Evolutionary conservation across 2,113 vertebrate genomes (phyloP).

Genomic region (Trochalopteron elliotii): DNA sequence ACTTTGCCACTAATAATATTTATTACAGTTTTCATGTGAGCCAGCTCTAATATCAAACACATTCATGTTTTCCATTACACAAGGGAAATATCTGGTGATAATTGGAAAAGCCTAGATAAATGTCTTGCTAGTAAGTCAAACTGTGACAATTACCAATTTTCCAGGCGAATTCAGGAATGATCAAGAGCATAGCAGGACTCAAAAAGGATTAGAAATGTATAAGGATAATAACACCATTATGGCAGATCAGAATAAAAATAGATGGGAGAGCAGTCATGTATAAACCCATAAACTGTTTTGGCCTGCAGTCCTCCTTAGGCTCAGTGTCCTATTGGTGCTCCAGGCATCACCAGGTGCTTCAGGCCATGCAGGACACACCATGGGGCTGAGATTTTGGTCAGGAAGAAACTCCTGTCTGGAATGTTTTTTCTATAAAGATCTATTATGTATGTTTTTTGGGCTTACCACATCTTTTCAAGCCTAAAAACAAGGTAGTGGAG

Average conservation of each 20-base stretch:
- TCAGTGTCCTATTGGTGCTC: neutral
- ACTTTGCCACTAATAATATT: neutral
- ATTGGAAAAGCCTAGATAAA: slow-evolving; percentile 3
- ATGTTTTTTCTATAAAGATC: neutral
- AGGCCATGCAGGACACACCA: neutral
- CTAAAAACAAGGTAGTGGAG: neutral
- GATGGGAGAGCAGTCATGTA: neutral
- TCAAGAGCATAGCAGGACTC: neutral
- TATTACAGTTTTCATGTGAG: neutral
- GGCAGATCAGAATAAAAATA: neutral
- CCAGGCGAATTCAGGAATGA: neutral
- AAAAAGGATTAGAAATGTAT: slow-evolving; percentile 37
- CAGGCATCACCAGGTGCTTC: neutral
- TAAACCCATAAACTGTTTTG: neutral
- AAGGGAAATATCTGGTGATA: neutral
- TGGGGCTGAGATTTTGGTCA: neutral
- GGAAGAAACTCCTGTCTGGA: neutral
- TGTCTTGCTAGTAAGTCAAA: neutral
- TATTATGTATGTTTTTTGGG: neutral
- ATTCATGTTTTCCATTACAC: neutral
- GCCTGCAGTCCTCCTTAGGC: neutral
- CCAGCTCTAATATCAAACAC: neutral
- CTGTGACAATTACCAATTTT: slow-evolving; percentile 40
- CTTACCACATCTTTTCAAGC: neutral
- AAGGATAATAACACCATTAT: neutral